These are phyloP conservation scores for Cremastobaeus sp. DNA, from an alignment of 2,888 invertebrate species.

Conservation along the genomic window DNA sequence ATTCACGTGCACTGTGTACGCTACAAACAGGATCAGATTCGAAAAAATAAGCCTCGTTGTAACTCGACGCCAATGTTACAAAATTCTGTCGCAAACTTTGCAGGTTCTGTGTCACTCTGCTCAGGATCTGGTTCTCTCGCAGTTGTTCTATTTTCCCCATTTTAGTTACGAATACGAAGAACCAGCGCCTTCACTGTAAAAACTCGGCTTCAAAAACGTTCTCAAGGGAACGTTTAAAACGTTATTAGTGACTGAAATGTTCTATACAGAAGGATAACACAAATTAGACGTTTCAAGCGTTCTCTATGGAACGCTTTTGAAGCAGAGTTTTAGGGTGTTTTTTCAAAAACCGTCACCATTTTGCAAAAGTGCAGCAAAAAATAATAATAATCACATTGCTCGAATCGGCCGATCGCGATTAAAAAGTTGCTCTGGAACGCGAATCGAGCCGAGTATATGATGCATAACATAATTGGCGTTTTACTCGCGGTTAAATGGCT, in stretches of 20 bases:
- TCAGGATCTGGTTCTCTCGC: background rate
- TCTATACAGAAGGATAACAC: no score
- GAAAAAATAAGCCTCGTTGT: conserved; percentile 27
- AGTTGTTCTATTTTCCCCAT: background rate
- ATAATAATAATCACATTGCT: no score
- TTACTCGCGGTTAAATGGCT: conserved; percentile 8
- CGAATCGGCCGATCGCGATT: background rate
- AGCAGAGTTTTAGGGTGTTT: no score
- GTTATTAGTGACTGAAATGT: no score
- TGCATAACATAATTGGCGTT: conserved; percentile 3
- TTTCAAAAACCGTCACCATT: no score
- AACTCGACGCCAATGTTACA: conserved; percentile 37
- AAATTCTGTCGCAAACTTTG: conserved; percentile 15
- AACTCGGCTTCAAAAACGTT: no score
- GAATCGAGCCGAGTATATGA: no score
- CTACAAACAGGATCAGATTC: conserved; percentile 38
- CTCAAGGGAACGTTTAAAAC: no score
- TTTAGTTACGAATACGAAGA: background rate
- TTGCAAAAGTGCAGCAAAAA: no score
- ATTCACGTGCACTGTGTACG: conserved; percentile 43
- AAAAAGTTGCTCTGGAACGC: background rate
- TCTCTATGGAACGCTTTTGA: no score
- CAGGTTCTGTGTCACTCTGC: conserved; percentile 3
- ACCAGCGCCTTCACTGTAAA: no score
- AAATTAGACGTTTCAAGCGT: no score